phyloP scores from a whole-genome alignment of 2,113 vertebrate genomes.

The Rhabdomys dilectus region DNA sequence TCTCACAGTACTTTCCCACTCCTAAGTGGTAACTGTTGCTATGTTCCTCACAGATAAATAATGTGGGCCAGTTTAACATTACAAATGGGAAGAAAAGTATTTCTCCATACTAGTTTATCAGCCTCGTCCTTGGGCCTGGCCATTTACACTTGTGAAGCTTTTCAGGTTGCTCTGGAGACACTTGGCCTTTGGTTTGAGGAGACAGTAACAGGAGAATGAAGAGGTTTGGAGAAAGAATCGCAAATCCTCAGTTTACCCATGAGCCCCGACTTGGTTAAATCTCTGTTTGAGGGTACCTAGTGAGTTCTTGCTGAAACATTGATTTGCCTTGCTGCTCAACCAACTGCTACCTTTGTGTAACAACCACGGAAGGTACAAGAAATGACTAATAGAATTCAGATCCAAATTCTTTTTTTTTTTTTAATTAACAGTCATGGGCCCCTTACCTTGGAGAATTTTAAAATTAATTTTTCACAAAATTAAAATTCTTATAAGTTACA shows the following conservation, averaged over 20 bases:
- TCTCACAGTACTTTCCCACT: background rate
- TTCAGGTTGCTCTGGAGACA: background rate
- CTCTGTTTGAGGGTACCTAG: background rate
- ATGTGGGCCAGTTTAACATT: background rate
- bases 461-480: constrained; percentile 5
- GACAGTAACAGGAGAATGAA: background rate
- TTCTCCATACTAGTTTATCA: background rate
- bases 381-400: background rate
- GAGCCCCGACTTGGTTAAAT: background rate
- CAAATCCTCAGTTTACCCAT: background rate
- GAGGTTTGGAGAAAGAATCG: background rate
- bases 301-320: background rate
- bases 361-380: background rate
- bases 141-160: background rate
- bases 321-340: background rate
- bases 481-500: constrained; percentile 34
- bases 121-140: background rate
- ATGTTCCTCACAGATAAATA: background rate
- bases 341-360: constrained; percentile 19
- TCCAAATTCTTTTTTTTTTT: background rate
- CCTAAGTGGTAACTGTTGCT: background rate
- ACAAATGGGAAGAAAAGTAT: background rate
- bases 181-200: background rate
- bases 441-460: background rate
- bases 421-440: background rate